Percentiles rank a stretch among this genome's conserved stretches.
Evolutionary conservation across 2,113 vertebrate species (phyloP).

Genomic region (Paramormyrops kingsleyae): DNA sequence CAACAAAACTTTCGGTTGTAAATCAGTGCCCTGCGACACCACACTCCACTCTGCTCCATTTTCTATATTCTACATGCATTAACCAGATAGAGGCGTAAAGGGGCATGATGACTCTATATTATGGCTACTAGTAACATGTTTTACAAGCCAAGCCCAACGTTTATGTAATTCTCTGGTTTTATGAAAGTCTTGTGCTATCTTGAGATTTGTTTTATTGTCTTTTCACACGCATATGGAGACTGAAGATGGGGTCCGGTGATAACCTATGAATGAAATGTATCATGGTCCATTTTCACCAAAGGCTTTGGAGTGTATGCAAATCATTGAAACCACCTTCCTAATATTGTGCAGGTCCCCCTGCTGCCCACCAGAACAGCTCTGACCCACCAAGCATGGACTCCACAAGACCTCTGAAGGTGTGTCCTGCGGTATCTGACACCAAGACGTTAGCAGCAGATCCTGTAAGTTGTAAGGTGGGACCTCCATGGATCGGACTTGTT

Average conservation of each 20-base stretch:
- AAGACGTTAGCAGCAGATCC: neutral
- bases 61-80: neutral
- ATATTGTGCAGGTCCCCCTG: neutral
- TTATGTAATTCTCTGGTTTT: neutral
- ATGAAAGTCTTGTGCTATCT: neutral
- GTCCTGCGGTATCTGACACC: neutral
- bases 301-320: neutral
- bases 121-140: neutral
- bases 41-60: neutral
- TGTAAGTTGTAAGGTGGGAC: neutral
- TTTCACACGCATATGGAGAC: neutral
- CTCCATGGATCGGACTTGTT: neutral
- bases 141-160: neutral
- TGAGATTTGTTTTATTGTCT: neutral
- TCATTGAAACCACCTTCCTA: neutral
- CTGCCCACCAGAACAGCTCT: neutral
- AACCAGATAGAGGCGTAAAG: neutral
- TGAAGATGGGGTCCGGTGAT: neutral
- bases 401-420: neutral
- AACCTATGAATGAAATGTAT: neutral
- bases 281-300: neutral
- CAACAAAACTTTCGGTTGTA: neutral
- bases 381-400: neutral
- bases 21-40: neutral
- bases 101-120: neutral